Base-by-base conservation (phyloP, 2,797 vertebrate species). In the Crotalus adamanteus region DNA sequence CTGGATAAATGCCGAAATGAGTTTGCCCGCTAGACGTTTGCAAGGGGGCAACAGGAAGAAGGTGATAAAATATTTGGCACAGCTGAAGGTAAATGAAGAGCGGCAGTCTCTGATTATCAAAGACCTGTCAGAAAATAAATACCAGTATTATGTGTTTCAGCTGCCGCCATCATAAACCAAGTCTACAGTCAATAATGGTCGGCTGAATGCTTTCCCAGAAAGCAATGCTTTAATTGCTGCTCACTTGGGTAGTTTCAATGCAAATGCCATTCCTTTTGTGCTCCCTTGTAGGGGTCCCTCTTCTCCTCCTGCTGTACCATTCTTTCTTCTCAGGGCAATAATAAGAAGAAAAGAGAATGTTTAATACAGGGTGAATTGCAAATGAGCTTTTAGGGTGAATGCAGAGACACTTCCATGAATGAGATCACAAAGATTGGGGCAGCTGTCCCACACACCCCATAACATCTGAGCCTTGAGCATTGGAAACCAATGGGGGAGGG, bases 161-260 rank as follows among this genome's bases (percentile, higher is more conserved):
- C 96, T 97, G 96, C 95, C 91, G 94, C 95, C 96, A 95, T 96
- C 97, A 96, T 92, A 92, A 95, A 95, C 37, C 0, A 0, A 60
- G 91, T 57, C 87, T 0, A 0, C 92, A 87, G 90, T 90, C 90
- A 61, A 92, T 88, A 92, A 92, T 78, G 0, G 1, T 42, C 87
- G 86, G 94, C 91, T 61, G 37, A 92, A 94, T 93, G 86, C 90
- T 90, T 25, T 93, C 22, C 92, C 92, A 87, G 25, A 0, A 0
- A 93, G 92, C 83, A 93, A 56, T 0, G 0, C 90, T 97, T 91
- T 69, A 94, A 94, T 93, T 92, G 86, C 92, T 92, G 2, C 87
- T 95, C 90, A 26, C 51, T 94, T 89, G 89, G 89, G 94, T 94
- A 89, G 91, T 91, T 94, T 93, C 78, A 2, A 5, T 20, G 93